phyloP scores from a whole-genome alignment of 2,888 invertebrate genomes.

The Caenorhabditis wallacei region DNA sequence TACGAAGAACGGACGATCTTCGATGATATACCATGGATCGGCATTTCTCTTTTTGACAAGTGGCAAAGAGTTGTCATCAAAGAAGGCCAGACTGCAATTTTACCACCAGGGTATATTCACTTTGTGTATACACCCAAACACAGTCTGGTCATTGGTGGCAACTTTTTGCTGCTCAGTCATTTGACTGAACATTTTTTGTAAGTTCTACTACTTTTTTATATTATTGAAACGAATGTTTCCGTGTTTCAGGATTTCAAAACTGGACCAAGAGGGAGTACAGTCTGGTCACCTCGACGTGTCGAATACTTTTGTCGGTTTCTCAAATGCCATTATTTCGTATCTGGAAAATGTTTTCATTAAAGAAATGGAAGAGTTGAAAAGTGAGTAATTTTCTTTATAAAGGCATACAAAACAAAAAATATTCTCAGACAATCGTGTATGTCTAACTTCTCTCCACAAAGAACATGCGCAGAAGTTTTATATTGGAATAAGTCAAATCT shows the following conservation, averaged over 20 bases:
- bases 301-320: no score
- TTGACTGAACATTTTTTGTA: not conserved
- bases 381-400: not conserved
- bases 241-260: no score
- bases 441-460: no score
- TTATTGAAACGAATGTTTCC: not conserved
- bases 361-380: no score
- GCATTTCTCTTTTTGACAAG: not conserved
- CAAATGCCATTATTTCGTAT: no score
- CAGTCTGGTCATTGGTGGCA: not conserved
- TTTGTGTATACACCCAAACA: not conserved
- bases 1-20: not conserved
- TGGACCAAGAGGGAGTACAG: no score
- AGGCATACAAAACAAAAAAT: no score
- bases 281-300: no score
- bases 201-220: not conserved
- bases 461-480: no score
- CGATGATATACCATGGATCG: not conserved
- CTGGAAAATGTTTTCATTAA: no score
- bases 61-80: not conserved
- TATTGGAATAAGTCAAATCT: no score
- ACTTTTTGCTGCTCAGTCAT: not conserved
- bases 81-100: not conserved
- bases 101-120: not conserved
- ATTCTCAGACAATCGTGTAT: no score